Evolutionary conservation across 2,888 invertebrate species (phyloP).

Genomic region (Tuberolachnus salignus): DNA sequence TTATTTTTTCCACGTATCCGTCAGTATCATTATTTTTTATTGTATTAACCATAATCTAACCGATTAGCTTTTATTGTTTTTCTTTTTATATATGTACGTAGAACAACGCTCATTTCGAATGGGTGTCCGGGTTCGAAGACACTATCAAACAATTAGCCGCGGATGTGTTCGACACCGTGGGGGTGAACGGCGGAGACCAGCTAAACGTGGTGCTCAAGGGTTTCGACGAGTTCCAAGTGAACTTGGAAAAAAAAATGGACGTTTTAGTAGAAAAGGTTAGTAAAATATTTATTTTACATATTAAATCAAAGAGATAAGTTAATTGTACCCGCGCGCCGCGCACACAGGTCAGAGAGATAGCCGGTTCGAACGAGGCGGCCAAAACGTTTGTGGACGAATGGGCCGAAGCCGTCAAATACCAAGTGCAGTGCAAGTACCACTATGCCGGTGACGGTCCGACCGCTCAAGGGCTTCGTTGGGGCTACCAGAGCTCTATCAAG

Average conservation of each 20-base stretch:
- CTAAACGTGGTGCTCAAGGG: conserved; percentile 5
- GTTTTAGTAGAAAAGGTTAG: conserved; percentile 9
- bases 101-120: no score
- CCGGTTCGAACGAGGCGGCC: not conserved
- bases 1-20: no score
- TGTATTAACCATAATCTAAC: no score
- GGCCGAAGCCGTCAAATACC: conserved; percentile 15
- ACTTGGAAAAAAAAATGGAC: conserved; percentile 21
- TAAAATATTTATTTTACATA: not conserved
- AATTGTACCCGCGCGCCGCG: no score
- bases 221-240: conserved; percentile 16
- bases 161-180: no score
- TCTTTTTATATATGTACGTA: no score
- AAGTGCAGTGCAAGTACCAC: conserved; percentile 8
- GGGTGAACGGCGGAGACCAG: not conserved
- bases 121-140: no score
- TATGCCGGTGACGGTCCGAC: not conserved
- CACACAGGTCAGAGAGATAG: not conserved
- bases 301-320: no score
- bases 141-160: no score
- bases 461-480: not conserved
- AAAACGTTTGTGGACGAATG: conserved; percentile 31
- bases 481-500: no score
- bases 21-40: no score
- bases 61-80: no score